Percentiles rank a stretch among this genome's conserved stretches.
Conservation (phyloP, 2,797 vertebrate species). For the Sitta carolinensis region DNA sequence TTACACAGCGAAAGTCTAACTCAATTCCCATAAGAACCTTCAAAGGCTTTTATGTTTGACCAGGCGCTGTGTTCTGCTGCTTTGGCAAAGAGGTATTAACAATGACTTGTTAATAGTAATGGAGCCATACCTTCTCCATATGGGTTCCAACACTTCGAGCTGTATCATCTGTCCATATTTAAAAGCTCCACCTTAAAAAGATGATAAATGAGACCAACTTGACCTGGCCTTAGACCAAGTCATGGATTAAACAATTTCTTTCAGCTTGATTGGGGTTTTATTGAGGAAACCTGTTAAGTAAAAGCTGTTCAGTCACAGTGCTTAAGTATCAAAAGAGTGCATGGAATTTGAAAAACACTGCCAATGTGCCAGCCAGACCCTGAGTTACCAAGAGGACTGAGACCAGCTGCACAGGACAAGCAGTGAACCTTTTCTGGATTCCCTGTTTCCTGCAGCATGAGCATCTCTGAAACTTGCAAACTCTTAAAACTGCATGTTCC, state of each 20-base stretch:
- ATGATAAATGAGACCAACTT: slow-evolving; percentile 84
- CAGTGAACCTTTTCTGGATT: background rate
- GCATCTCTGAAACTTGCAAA: background rate
- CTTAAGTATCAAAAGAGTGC: slow-evolving; percentile 75
- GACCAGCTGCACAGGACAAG: slow-evolving; percentile 43
- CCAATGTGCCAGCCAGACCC: slow-evolving; percentile 76
- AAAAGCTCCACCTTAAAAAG: slow-evolving; percentile 76
- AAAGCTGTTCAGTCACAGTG: slow-evolving; percentile 78
- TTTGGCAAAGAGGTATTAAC: slow-evolving; percentile 77
- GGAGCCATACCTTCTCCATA: slow-evolving; percentile 69
- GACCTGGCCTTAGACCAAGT: slow-evolving; percentile 77
- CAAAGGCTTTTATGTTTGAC: slow-evolving; percentile 74
- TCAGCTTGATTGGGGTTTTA: slow-evolving; percentile 79
- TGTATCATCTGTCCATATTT: slow-evolving; percentile 74
- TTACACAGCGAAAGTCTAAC: slow-evolving; percentile 67
- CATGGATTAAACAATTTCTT: slow-evolving; percentile 82
- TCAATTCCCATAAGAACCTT: slow-evolving; percentile 71
- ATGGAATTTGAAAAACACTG: slow-evolving; percentile 78
- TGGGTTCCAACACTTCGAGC: slow-evolving; percentile 57
- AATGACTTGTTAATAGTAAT: slow-evolving; percentile 65
- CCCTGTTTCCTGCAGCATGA: background rate
- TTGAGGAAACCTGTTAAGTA: slow-evolving; percentile 75
- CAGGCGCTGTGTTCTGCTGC: slow-evolving; percentile 70
- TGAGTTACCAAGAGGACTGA: slow-evolving; percentile 66
- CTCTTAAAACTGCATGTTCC: background rate